Evolutionary conservation across 1,140 invertebrate species (phyloP).

Genomic region (Sinella curviseta): DNA sequence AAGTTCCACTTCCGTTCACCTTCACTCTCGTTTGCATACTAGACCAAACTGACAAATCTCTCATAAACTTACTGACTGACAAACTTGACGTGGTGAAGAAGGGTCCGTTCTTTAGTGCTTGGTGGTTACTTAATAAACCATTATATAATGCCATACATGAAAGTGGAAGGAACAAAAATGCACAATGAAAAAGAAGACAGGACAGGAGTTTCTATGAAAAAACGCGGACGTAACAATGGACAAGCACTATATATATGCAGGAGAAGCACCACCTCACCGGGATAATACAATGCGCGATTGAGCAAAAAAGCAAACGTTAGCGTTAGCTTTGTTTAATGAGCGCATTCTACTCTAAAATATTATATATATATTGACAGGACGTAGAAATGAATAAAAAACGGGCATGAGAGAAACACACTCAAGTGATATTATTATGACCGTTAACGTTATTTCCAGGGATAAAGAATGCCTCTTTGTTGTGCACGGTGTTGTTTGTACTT

Average conservation of each 20-base stretch:
- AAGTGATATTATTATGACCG: not conserved
- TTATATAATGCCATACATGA: too few species aligned
- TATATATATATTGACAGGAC: slow-evolving; percentile 1
- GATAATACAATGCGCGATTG: not conserved
- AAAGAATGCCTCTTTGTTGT: not conserved
- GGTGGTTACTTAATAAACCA: not conserved
- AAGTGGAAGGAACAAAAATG: too few species aligned
- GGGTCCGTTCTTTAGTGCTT: not conserved
- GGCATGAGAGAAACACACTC: not conserved
- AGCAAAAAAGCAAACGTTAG: not conserved
- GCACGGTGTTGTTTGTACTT: not conserved
- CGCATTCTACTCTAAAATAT: not conserved
- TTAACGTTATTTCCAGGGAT: not conserved
- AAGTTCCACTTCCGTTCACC: not conserved
- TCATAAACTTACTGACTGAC: not conserved
- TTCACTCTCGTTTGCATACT: slow-evolving; percentile 5
- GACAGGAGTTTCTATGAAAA: too few species aligned
- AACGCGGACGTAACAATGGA: not conserved
- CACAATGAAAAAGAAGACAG: too few species aligned
- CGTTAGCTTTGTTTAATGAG: not conserved
- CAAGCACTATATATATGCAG: not conserved
- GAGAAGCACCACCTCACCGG: not conserved
- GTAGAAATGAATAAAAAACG: not conserved
- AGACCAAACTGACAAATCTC: not conserved
- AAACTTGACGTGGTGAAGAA: not conserved